phyloP scores from a whole-genome alignment of 2,113 vertebrate species.

The Onychorhynchus coronatus region DNA sequence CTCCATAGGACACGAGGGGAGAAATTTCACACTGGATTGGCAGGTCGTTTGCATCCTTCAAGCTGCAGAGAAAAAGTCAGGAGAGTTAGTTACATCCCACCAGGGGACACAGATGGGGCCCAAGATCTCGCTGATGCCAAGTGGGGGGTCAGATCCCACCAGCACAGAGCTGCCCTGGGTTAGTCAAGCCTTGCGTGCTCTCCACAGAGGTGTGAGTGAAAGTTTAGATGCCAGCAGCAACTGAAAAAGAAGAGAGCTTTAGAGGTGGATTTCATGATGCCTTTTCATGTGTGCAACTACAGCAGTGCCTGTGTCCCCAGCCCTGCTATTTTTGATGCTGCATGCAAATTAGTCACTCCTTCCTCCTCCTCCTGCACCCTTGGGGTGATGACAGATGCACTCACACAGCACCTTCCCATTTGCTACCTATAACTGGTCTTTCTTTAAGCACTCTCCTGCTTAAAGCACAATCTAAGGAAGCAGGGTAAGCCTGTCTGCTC shows the following conservation, averaged over 20 bases:
- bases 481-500: background rate
- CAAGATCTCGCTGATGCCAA: background rate
- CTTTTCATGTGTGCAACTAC: background rate
- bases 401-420: background rate
- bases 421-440: background rate
- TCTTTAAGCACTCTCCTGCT: background rate
- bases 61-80: slow-evolving; percentile 63
- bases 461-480: background rate
- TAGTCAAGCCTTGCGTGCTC: slow-evolving; percentile 45
- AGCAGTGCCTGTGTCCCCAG: background rate
- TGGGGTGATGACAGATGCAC: background rate
- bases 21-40: slow-evolving; percentile 98
- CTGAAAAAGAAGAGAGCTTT: background rate
- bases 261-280: background rate
- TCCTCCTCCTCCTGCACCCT: background rate
- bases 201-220: background rate
- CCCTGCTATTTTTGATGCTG: accelerated
- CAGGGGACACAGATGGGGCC: background rate
- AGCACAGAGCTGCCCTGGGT: background rate
- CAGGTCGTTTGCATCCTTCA: slow-evolving; percentile 91
- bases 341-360: background rate
- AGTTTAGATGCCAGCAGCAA: background rate
- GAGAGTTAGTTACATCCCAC: background rate
- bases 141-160: accelerated
- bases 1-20: slow-evolving; percentile 90